These are phyloP conservation scores for Harpalus rubripes DNA, from an alignment of 2,888 invertebrate genomes.

Conservation along the genomic window DNA sequence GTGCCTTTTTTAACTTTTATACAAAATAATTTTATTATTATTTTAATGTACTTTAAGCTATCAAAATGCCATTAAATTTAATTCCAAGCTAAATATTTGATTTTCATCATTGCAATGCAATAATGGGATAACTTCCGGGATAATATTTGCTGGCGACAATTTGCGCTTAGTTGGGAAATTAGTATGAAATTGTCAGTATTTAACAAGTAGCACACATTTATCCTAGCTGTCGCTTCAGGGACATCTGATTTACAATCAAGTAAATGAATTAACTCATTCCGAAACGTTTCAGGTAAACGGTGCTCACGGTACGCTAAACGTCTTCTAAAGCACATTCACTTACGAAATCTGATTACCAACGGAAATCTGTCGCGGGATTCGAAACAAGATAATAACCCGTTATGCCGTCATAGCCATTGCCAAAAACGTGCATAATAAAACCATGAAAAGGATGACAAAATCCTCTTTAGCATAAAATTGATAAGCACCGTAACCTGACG, in stretches of 20 bases:
- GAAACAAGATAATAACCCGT: slow-evolving; percentile 51
- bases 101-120: no score
- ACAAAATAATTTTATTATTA: no score
- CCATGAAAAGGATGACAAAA: slow-evolving; percentile 61
- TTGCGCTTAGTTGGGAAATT: slow-evolving; percentile 29
- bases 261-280: slow-evolving; percentile 42
- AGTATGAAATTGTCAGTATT: slow-evolving; percentile 38
- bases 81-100: no score
- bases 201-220: slow-evolving; percentile 36
- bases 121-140: background rate
- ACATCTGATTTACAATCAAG: slow-evolving; percentile 44
- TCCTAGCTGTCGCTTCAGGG: slow-evolving; percentile 15
- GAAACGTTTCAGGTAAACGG: slow-evolving; percentile 29
- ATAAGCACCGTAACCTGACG: slow-evolving; percentile 55
- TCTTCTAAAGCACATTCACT: slow-evolving; percentile 42
- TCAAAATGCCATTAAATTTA: no score
- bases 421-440: slow-evolving; percentile 59
- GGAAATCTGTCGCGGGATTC: slow-evolving; percentile 38
- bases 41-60: no score
- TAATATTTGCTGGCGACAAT: slow-evolving; percentile 25
- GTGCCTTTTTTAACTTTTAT: no score
- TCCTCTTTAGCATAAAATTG: slow-evolving; percentile 64
- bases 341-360: slow-evolving; percentile 39
- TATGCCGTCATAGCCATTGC: slow-evolving; percentile 34
- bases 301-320: slow-evolving; percentile 2